These are phyloP conservation scores for Tanypteryx hageni DNA, from an alignment of 2,888 invertebrate genomes.

Conservation along the genomic window DNA sequence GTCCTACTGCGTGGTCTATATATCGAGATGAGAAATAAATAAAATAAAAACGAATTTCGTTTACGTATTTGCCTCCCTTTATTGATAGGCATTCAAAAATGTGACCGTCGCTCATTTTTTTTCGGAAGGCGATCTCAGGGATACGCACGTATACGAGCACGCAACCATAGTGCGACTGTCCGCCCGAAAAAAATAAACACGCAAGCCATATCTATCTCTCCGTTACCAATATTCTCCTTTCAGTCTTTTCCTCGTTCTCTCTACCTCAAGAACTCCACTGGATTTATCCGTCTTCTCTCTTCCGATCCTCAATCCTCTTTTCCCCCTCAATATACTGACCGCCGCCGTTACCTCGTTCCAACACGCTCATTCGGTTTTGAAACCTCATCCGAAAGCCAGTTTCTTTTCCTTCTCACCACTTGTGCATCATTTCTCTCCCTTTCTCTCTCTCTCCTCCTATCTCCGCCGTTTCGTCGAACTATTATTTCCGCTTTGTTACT, in stretches of 20 bases:
- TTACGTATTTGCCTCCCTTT: not conserved
- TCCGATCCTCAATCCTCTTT: not conserved
- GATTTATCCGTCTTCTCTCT: not conserved
- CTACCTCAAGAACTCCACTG: not conserved
- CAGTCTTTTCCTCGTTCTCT: not conserved
- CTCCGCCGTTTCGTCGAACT: no score
- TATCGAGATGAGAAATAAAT: not conserved
- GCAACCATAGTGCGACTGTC: not conserved
- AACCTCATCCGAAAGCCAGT: not conserved
- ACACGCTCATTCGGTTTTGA: not conserved
- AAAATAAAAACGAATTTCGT: not conserved
- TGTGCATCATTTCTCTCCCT: no score
- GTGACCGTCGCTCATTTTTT: not conserved
- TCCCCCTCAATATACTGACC: not conserved
- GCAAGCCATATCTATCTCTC: not conserved
- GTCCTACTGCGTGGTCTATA: not conserved
- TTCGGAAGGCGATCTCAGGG: not conserved
- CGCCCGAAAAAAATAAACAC: not conserved
- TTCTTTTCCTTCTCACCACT: not conserved
- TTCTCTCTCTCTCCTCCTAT: no score
- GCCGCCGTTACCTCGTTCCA: not conserved
- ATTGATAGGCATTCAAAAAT: slow-evolving; percentile 6
- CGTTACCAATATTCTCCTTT: not conserved
- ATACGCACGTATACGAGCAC: not conserved
- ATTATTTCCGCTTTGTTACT: no score